These are phyloP conservation scores for Drosophila meridiana DNA, from an alignment of 2,888 invertebrate genomes.

Conservation along the genomic window DNA sequence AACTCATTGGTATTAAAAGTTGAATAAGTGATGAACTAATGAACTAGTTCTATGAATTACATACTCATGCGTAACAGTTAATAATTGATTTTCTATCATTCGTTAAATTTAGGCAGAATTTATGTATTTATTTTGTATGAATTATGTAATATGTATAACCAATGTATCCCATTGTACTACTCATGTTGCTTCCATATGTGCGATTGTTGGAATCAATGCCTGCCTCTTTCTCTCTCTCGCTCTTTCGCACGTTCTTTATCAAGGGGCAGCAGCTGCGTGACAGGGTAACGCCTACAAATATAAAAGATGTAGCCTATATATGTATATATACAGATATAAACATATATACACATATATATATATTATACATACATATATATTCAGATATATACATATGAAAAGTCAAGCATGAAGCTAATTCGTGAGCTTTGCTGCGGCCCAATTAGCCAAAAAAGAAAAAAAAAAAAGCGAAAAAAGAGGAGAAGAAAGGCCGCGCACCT, in stretches of 20 bases:
- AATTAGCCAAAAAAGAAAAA: slow-evolving; percentile 43
- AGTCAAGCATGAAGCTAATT: slow-evolving; percentile 24
- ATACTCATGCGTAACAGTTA: no score
- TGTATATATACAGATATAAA: background rate
- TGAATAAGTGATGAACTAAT: no score
- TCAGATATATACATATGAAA: background rate
- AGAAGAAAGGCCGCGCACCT: slow-evolving; percentile 42
- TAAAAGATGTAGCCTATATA: slow-evolving; percentile 21
- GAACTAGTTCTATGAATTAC: no score
- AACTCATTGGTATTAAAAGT: no score
- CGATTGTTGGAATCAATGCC: slow-evolving; percentile 17
- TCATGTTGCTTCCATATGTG: slow-evolving; percentile 35
- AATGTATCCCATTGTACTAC: background rate
- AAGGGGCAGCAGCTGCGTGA: slow-evolving; percentile 16
- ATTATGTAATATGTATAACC: background rate
- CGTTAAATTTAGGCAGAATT: no score
- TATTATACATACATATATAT: background rate
- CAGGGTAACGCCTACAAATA: slow-evolving; percentile 45
- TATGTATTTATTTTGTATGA: no score
- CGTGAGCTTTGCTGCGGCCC: slow-evolving; percentile 31
- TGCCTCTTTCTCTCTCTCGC: background rate
- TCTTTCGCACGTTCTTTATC: background rate
- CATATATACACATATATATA: background rate
- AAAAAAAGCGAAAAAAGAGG: no score
- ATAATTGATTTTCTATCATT: no score